Evolutionary conservation across 2,797 vertebrate species (phyloP), one percentile per base, ranked within the genome.

Genomic region (Pangasius larnaudii): DNA sequence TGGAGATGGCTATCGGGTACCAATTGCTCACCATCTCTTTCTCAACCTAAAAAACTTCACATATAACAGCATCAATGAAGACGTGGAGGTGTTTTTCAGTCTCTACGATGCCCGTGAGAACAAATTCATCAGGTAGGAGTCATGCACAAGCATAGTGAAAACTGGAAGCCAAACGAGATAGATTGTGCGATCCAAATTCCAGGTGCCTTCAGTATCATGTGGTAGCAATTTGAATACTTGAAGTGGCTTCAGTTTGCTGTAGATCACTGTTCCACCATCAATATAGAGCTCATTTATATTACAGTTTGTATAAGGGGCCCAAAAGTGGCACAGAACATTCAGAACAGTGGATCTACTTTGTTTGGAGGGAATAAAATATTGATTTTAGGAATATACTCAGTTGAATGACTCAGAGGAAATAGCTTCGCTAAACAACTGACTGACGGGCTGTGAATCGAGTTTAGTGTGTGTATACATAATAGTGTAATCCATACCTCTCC

Each of bases 41-140:
- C 95, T 99, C 92, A 98, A 96, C 90, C 94, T 99, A 53, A 99
- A 99, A 95, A 99, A 97, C 93, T 99, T 99, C 94, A 98, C 97
- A 89, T 98, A 97, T 94, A 99, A 97, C 94, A 98, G 97, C 91
- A 97, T 99, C 81, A 98, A 97, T 59, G 98, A 99, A 46, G 98
- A 99, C 90, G 97, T 97, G 0, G 98, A 99, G 39, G 96, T 99
- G 16, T 98, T 98, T 92, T 98, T 99, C 91, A 98, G 96, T 36
- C 95, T 99, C 53, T 98, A 97, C 0, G 98, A 99, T 91, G 96
- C 97, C 93, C 93, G 97, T 87, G 98, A 99, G 94, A 96, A 96
- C 59, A 98, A 97, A 90, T 97, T 96, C 87, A 98, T 99, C 95
- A 99, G 98, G 98, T 98, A 93, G 81, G 65, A 86, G 30, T 69